A percentile compares a stretch with the other conserved stretches of the same genome.
phyloP scores from a whole-genome alignment of 2,888 invertebrate genomes.

The Drosophila mimetica region DNA sequence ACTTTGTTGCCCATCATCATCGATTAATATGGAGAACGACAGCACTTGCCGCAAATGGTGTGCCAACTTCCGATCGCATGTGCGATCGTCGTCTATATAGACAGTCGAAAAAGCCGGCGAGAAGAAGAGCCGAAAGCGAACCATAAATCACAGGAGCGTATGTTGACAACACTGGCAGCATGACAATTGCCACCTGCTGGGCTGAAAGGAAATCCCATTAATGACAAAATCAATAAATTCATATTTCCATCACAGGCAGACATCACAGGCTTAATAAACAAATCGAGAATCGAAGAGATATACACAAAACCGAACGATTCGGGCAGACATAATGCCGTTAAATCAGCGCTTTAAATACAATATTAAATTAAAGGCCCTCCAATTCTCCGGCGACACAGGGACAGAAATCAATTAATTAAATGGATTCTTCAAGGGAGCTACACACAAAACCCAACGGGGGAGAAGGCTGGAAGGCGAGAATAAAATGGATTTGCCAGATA shows the following conservation, averaged over 20 bases:
- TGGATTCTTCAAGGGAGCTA: conserved; percentile 61
- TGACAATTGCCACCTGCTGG: conserved; percentile 73
- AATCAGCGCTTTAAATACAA: conserved; percentile 53
- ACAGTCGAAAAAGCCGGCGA: conserved; percentile 12
- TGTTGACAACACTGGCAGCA: conserved; percentile 52
- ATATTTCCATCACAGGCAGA: conserved; percentile 53
- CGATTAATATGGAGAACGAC: conserved; percentile 73
- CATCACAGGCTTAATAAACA: conserved; percentile 2
- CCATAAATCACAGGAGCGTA: conserved; percentile 14
- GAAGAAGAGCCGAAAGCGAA: conserved; percentile 10
- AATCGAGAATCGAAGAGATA: conserved; percentile 39
- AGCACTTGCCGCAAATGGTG: conserved; percentile 71
- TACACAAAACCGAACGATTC: conserved; percentile 21
- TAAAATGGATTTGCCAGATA: conserved; percentile 49
- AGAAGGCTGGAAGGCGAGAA: conserved; percentile 27
- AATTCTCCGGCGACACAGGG: conserved; percentile 41
- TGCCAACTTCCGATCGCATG: conserved; percentile 64
- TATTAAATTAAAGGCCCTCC: conserved; percentile 61
- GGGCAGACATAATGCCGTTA: conserved; percentile 61
- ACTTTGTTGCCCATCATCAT: conserved; percentile 1
- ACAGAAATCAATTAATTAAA: conserved; percentile 60
- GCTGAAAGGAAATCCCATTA: conserved; percentile 68
- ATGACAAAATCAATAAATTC: conserved; percentile 76
- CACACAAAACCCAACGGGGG: conserved; percentile 63
- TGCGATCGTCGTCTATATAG: conserved; percentile 48